These are phyloP conservation scores for Cinara cedri DNA, from an alignment of 2,888 invertebrate genomes.

Conservation along the genomic window DNA sequence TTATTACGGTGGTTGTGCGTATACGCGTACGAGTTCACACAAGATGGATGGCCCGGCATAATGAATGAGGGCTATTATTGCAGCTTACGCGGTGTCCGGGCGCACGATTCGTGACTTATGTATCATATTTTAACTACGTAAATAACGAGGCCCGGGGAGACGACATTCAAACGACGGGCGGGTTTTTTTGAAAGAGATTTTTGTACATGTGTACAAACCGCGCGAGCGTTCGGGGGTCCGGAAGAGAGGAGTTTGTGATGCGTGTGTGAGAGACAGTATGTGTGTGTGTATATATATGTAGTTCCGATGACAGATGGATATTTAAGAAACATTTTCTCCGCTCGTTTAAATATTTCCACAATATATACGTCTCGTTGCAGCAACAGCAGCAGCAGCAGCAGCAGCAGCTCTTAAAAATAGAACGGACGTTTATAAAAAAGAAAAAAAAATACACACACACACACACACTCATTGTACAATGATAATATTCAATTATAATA, in stretches of 20 bases:
- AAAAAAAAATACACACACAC: not conserved
- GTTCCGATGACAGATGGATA: conserved; percentile 56
- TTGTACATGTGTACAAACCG: conserved; percentile 50
- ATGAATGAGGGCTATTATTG: conserved; percentile 46
- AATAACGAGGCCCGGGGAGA: conserved; percentile 48
- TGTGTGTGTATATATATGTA: not conserved
- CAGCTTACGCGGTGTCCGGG: conserved; percentile 32
- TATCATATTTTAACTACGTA: conserved; percentile 53
- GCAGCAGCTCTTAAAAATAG: conserved; percentile 42
- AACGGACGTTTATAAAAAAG: conserved; percentile 39
- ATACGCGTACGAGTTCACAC: not conserved
- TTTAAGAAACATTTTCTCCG: conserved; percentile 51
- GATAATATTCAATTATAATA: conserved; percentile 24
- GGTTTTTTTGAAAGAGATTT: conserved; percentile 52
- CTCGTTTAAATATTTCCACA: conserved; percentile 28
- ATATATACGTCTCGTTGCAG: not conserved
- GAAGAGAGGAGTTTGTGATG: conserved; percentile 12
- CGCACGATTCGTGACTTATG: conserved; percentile 56
- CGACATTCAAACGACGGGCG: conserved; percentile 33
- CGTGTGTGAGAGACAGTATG: not conserved
- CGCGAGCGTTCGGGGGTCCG: not conserved
- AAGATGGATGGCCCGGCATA: conserved; percentile 54
- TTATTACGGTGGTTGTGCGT: not conserved
- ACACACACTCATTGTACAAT: not conserved
- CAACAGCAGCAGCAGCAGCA: no score